A percentile compares a stretch with the other conserved stretches of the same genome.
Evolutionary conservation across 37 sponge, comb jelly and placozoan genomes (phyloP).

Genomic region (Beroe forskalii): DNA sequence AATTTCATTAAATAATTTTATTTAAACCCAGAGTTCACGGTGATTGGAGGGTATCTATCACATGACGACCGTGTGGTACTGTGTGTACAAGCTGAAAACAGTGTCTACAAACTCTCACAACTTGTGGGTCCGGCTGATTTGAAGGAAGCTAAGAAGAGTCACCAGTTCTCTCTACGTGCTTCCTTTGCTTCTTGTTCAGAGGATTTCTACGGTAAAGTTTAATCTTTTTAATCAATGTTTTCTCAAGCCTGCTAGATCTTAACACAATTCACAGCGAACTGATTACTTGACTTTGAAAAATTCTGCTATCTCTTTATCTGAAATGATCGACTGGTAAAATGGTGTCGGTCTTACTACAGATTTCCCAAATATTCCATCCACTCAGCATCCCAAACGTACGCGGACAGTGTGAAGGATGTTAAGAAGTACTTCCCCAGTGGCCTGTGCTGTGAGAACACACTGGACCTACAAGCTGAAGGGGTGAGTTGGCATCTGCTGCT

Average conservation of each 20-base stretch:
- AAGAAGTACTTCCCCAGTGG: constrained; percentile 38
- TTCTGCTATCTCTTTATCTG: too few species aligned
- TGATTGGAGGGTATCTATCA: constrained; percentile 7
- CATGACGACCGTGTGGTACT: constrained; percentile 23
- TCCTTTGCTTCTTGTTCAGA: neutral
- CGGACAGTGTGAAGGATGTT: constrained; percentile 20
- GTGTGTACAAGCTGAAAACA: constrained; percentile 57
- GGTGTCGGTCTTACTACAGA: too few species aligned
- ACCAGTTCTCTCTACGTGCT: constrained; percentile 48
- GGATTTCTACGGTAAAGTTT: constrained; percentile 15
- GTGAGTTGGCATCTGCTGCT: too few species aligned
- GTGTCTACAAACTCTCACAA: constrained; percentile 31
- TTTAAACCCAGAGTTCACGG: constrained; percentile 51
- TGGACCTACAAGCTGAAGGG: constrained; percentile 59
- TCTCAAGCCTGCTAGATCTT: neutral
- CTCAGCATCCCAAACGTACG: constrained; percentile 20
- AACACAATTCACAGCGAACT: too few species aligned
- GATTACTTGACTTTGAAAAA: too few species aligned
- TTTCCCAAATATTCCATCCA: too few species aligned
- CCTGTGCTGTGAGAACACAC: constrained; percentile 48
- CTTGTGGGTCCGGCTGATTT: constrained; percentile 46
- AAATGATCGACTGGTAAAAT: too few species aligned
- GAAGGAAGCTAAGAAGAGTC: constrained; percentile 31
- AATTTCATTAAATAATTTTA: too few species aligned
- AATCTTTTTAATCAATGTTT: neutral